A percentile compares a stretch with the other conserved stretches of the same genome.
Evolutionary conservation across 2,113 vertebrate species (phyloP).

Genomic region (Gopherus evgoodei): DNA sequence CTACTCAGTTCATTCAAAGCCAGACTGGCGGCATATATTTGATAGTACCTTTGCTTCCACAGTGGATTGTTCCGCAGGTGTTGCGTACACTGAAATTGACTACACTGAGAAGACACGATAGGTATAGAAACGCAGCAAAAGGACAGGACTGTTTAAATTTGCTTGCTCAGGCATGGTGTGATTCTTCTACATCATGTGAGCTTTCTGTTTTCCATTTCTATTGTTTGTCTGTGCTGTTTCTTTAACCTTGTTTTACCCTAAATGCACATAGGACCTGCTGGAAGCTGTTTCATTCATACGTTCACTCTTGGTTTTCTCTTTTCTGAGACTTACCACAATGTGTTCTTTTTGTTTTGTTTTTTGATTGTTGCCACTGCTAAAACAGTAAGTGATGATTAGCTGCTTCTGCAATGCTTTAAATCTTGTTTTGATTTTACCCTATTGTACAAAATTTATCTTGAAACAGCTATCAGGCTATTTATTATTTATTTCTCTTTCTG

Average conservation of each 20-base stretch:
- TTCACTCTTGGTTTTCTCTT: neutral
- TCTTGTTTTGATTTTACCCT: conserved; percentile 60
- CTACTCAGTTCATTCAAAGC: neutral
- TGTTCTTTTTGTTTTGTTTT: conserved; percentile 2
- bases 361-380: conserved; percentile 54
- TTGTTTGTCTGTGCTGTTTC: conserved; percentile 8
- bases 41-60: neutral
- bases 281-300: neutral
- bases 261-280: neutral
- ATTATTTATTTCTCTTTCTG: conserved; percentile 76
- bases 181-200: neutral
- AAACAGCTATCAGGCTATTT: conserved; percentile 72
- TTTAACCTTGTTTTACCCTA: conserved; percentile 13
- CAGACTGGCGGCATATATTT: neutral
- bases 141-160: neutral
- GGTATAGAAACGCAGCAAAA: neutral
- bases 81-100: neutral
- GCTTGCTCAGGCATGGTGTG: neutral
- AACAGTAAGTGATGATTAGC: conserved; percentile 43
- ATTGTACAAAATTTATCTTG: conserved; percentile 55
- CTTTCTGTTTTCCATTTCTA: neutral
- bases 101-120: neutral
- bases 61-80: neutral
- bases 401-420: conserved; percentile 67
- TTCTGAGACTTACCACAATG: conserved; percentile 37